Conservation (phyloP, 2,888 invertebrate species). For the Apotomis capreana region DNA sequence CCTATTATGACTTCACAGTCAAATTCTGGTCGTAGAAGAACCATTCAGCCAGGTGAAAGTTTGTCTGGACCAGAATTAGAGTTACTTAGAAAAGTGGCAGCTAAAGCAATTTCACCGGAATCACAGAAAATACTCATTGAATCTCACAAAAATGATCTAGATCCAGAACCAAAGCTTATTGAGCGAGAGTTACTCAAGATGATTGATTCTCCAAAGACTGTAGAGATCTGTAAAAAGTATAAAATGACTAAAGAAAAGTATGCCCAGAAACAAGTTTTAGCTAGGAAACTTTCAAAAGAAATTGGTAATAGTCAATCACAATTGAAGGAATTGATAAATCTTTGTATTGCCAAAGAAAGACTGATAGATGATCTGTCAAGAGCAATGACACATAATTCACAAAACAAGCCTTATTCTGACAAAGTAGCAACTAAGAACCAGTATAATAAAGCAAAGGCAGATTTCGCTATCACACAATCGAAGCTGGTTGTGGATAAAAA, state of each 20-base stretch:
- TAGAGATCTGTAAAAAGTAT: constrained; percentile 79
- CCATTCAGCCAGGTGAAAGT: constrained; percentile 85
- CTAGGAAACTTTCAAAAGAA: constrained; percentile 81
- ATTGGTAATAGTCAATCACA: constrained; percentile 87
- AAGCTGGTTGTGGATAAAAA: constrained; percentile 85
- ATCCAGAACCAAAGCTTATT: constrained; percentile 82
- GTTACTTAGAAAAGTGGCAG: constrained; percentile 84
- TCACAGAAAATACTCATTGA: constrained; percentile 82
- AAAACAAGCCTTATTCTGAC: constrained; percentile 78
- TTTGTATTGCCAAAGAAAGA: constrained; percentile 86
- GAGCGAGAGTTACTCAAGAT: constrained; percentile 80
- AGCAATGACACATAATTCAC: constrained; percentile 64
- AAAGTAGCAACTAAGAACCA: constrained; percentile 85
- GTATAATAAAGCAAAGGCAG: constrained; percentile 82
- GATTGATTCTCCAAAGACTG: constrained; percentile 79
- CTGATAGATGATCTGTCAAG: constrained; percentile 86
- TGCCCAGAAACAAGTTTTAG: constrained; percentile 76
- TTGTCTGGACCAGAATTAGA: constrained; percentile 84
- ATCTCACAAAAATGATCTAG: constrained; percentile 81
- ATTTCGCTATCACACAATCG: constrained; percentile 81
- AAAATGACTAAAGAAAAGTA: constrained; percentile 82
- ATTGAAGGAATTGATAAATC: constrained; percentile 88
- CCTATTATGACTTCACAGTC: constrained; percentile 79
- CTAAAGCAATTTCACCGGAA: constrained; percentile 80
- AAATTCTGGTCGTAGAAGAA: constrained; percentile 79